These are phyloP conservation scores for Urocolius indicus DNA, from an alignment of 2,113 vertebrate genomes.

Conservation along the genomic window DNA sequence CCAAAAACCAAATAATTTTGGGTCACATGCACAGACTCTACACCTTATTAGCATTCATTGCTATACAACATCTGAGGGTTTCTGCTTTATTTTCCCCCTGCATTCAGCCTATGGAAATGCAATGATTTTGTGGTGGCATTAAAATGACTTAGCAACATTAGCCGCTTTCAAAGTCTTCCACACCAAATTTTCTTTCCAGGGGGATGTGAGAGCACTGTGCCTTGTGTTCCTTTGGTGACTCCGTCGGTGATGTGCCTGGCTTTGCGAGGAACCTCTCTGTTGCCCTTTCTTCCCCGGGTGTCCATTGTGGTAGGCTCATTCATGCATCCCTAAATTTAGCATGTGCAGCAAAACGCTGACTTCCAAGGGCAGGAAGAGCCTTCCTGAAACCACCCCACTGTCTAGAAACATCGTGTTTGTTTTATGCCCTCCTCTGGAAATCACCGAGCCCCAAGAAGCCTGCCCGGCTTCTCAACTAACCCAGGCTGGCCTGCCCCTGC, in stretches of 20 bases:
- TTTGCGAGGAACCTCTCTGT: not conserved
- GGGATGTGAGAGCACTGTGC: not conserved
- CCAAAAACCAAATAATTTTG: not conserved
- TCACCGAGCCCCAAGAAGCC: not conserved
- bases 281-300: not conserved
- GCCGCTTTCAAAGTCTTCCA: not conserved
- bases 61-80: not conserved
- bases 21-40: not conserved
- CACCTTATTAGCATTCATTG: not conserved
- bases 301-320: slow-evolving; percentile 29
- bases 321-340: slow-evolving; percentile 48
- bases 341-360: slow-evolving; percentile 45
- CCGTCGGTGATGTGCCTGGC: not conserved
- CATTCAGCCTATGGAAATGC: not conserved
- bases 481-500: not conserved
- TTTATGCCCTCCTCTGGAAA: not conserved
- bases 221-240: not conserved
- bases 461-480: not conserved
- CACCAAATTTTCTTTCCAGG: not conserved
- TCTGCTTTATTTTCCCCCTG: not conserved
- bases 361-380: slow-evolving; percentile 6
- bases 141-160: not conserved
- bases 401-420: not conserved
- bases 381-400: not conserved
- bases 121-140: not conserved